Conservation (phyloP, 1,140 invertebrate species). For the Drosophila jambulina region DNA sequence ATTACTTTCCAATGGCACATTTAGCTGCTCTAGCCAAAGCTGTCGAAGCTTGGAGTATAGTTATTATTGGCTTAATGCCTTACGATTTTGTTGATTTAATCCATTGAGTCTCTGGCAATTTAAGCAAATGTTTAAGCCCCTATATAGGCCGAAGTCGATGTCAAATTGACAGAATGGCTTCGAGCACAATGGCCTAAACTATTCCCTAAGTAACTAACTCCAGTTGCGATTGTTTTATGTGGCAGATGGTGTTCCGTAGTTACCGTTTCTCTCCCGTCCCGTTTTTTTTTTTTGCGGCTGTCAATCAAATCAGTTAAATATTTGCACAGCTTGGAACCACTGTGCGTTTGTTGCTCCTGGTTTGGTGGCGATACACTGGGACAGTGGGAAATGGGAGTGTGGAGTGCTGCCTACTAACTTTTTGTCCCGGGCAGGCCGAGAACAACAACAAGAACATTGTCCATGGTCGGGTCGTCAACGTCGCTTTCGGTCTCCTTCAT, state of each 20-base stretch:
- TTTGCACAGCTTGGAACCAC: conserved; percentile 43
- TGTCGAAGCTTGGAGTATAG: neutral
- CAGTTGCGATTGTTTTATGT: conserved; percentile 11
- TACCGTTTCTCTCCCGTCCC: neutral
- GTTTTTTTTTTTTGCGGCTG: neutral
- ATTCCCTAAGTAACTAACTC: conserved; percentile 17
- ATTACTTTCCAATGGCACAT: neutral
- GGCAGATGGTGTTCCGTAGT: conserved; percentile 23
- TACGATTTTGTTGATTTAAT: conserved; percentile 21
- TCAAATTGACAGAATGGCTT: neutral
- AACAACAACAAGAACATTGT: conserved; percentile 71
- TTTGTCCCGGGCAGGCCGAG: conserved; percentile 32
- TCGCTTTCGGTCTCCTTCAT: conserved; percentile 32
- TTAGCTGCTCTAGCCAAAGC: neutral
- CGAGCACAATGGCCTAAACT: conserved; percentile 22
- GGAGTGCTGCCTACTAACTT: conserved; percentile 33
- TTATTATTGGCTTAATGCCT: neutral
- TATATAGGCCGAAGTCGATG: conserved; percentile 3
- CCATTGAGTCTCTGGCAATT: conserved; percentile 8
- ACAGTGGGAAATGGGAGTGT: neutral
- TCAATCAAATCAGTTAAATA: conserved; percentile 47
- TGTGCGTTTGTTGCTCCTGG: conserved; percentile 46
- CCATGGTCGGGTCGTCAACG: conserved; percentile 66
- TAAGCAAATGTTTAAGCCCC: conserved; percentile 23
- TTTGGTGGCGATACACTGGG: neutral